Conservation (phyloP, 2,888 invertebrate genomes). For the Empis stercorea region DNA sequence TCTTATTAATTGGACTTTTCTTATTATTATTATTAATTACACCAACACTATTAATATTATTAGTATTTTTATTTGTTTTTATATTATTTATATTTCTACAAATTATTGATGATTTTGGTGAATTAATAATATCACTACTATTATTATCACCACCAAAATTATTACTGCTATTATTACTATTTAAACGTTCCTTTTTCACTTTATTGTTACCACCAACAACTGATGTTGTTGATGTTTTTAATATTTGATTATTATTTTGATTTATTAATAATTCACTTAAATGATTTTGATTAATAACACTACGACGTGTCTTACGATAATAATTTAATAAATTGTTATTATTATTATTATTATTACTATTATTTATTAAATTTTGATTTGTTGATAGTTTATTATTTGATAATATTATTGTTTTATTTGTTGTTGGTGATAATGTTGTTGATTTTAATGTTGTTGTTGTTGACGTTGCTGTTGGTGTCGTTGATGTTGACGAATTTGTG, state of each 20-base stretch:
- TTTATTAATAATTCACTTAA: neutral
- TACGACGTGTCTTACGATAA: conserved; percentile 30
- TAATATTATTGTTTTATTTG: conserved; percentile 7
- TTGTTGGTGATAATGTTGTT: conserved; percentile 7
- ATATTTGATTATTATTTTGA: neutral
- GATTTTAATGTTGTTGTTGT: neutral
- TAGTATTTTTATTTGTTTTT: neutral
- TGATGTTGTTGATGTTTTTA: neutral
- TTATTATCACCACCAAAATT: neutral
- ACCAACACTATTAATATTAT: neutral
- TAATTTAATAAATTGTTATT: conserved; percentile 30
- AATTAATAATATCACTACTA: neutral
- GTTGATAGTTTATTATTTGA: conserved; percentile 11
- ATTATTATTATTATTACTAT: conserved; percentile 13
- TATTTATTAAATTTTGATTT: conserved; percentile 17
- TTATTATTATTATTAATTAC: neutral
- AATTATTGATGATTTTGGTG: neutral
- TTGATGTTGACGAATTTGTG: neutral
- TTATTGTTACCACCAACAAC: neutral
- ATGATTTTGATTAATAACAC: neutral
- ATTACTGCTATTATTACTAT: neutral
- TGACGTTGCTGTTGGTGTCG: neutral
- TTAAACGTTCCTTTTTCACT: neutral
- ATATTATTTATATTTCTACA: neutral
- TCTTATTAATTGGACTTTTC: neutral